phyloP scores from a whole-genome alignment of 2,113 vertebrate species.

The Orthonyx spaldingii region DNA sequence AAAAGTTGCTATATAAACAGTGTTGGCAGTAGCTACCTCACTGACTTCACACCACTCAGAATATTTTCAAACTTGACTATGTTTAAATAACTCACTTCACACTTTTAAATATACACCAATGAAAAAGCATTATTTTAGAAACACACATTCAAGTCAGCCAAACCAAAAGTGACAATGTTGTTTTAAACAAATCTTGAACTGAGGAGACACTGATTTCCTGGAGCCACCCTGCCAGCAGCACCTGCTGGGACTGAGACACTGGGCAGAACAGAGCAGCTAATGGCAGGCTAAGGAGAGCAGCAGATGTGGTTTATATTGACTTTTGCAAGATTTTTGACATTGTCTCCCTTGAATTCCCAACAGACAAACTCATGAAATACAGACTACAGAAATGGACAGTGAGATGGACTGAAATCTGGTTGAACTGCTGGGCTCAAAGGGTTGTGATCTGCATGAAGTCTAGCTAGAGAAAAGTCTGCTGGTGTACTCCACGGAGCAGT shows the following conservation, averaged over 20 bases:
- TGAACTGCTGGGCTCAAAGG: neutral
- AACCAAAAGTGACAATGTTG: neutral
- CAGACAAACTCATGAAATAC: neutral
- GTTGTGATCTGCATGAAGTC: neutral
- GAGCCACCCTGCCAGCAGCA: neutral
- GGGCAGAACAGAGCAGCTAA: neutral
- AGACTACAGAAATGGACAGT: neutral
- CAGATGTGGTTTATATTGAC: slow-evolving; percentile 10
- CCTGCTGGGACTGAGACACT: neutral
- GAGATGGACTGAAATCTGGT: neutral
- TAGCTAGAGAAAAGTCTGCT: neutral
- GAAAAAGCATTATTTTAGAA: neutral
- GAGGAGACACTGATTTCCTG: neutral
- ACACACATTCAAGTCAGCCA: neutral
- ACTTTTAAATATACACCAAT: neutral
- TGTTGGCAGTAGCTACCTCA: neutral
- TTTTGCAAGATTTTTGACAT: neutral
- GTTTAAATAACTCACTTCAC: neutral
- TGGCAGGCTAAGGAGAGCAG: neutral
- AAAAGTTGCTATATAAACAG: neutral
- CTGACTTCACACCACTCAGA: neutral
- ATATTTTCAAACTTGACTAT: neutral
- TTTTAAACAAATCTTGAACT: neutral
- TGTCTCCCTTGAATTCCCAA: neutral
- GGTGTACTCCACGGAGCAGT: neutral